phyloP scores from a whole-genome alignment of 2,888 invertebrate species.

The Leptinotarsa tumamoca region DNA sequence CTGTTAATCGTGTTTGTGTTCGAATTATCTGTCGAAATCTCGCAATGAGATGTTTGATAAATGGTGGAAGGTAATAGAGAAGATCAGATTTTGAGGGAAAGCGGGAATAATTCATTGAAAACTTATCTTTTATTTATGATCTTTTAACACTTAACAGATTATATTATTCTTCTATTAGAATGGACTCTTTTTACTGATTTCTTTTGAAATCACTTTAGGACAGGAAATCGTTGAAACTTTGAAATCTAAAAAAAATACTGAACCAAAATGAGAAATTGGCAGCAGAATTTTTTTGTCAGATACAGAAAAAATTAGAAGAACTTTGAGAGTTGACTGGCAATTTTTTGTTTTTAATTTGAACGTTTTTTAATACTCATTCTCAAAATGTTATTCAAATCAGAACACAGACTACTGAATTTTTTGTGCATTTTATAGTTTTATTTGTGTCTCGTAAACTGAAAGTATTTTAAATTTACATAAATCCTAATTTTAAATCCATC shows the following conservation, averaged over 20 bases:
- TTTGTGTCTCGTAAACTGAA: too few relatives aligned
- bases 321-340: too few relatives aligned
- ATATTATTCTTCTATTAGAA: conserved; percentile 43
- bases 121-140: conserved; percentile 26
- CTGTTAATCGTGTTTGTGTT: conserved; percentile 35
- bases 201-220: conserved; percentile 45
- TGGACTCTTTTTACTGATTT: conserved; percentile 45
- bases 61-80: conserved; percentile 27
- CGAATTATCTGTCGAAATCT: conserved; percentile 16
- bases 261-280: background rate
- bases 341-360: too few relatives aligned
- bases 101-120: conserved; percentile 22
- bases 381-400: too few relatives aligned
- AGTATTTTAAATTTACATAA: too few relatives aligned
- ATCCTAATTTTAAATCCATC: too few relatives aligned
- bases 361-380: too few relatives aligned
- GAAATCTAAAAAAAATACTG: background rate
- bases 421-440: too few relatives aligned
- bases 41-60: conserved; percentile 26
- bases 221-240: conserved; percentile 36
- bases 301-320: background rate
- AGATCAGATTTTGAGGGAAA: conserved; percentile 26
- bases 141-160: conserved; percentile 24
- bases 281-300: background rate
- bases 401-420: too few relatives aligned